Conservation (phyloP, 1,140 invertebrate genomes). For the Vanessa tameamea region DNA sequence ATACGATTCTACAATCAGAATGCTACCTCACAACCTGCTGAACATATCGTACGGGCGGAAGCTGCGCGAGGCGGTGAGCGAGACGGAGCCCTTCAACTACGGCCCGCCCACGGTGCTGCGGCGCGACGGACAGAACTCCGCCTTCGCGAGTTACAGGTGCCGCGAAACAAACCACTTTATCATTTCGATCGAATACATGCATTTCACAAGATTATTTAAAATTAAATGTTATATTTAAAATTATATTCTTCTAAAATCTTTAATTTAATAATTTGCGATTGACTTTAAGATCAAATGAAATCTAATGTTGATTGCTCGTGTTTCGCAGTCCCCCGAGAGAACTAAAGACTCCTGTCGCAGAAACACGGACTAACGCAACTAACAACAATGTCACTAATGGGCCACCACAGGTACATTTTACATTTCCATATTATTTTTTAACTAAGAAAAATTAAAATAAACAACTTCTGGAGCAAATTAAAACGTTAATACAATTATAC, state of each 20-base stretch:
- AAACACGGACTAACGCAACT: conserved; percentile 23
- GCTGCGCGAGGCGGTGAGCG: conserved; percentile 36
- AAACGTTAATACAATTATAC: too few species aligned
- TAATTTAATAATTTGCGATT: too few species aligned
- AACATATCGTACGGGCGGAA: conserved; percentile 67
- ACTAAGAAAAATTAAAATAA: too few species aligned
- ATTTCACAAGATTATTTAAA: background rate
- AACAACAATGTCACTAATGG: conserved; percentile 33
- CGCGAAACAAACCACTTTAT: background rate
- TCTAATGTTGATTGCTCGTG: too few species aligned
- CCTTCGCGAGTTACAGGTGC: conserved; percentile 74
- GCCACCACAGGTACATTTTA: conserved; percentile 37
- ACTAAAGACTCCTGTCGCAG: conserved; percentile 31
- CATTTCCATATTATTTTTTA: too few species aligned
- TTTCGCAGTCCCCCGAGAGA: conserved; percentile 44
- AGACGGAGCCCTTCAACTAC: conserved; percentile 23
- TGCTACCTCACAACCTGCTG: conserved; percentile 53
- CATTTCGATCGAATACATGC: background rate
- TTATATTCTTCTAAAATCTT: too few species aligned
- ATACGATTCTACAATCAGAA: conserved; percentile 34
- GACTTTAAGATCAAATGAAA: too few species aligned
- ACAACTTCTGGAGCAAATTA: too few species aligned
- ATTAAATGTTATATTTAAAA: too few species aligned
- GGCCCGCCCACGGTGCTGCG: conserved; percentile 50
- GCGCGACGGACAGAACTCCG: conserved; percentile 62